Percentiles rank a stretch among this genome's conserved stretches.
phyloP scores from a whole-genome alignment of 2,888 invertebrate genomes.

The Acanthosepion pharaonis region DNA sequence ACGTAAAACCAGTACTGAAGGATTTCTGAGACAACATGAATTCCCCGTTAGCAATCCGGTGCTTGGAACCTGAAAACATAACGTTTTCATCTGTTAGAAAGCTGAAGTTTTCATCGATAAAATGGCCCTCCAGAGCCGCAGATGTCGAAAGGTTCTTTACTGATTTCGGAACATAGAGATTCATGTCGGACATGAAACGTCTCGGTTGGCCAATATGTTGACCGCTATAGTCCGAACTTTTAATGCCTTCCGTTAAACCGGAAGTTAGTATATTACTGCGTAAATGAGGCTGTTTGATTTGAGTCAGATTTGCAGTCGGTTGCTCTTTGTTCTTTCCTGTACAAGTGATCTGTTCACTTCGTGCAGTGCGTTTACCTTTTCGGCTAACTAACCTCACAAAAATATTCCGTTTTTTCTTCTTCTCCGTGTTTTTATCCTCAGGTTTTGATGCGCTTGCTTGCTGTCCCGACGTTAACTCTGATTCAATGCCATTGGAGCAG shows the following conservation, averaged over 20 bases:
- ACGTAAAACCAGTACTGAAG: not conserved
- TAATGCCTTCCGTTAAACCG: not conserved
- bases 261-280: not conserved
- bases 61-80: not conserved
- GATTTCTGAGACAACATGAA: not conserved
- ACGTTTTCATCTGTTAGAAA: not conserved
- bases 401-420: not conserved
- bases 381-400: not conserved
- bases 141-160: not conserved
- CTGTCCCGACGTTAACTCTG: not conserved
- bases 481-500: not conserved
- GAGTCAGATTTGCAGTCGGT: not conserved
- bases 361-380: not conserved
- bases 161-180: not conserved
- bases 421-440: not conserved
- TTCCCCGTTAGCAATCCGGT: not conserved
- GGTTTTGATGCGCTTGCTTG: not conserved
- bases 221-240: not conserved
- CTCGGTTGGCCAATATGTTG: not conserved
- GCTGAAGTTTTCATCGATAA: not conserved
- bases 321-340: not conserved
- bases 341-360: not conserved
- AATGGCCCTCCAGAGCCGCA: not conserved
- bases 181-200: not conserved
- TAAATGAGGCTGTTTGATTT: not conserved